A percentile compares a stretch with the other conserved stretches of the same genome.
Conservation (phyloP, 2,888 invertebrate genomes). For the Eledona agricola region DNA sequence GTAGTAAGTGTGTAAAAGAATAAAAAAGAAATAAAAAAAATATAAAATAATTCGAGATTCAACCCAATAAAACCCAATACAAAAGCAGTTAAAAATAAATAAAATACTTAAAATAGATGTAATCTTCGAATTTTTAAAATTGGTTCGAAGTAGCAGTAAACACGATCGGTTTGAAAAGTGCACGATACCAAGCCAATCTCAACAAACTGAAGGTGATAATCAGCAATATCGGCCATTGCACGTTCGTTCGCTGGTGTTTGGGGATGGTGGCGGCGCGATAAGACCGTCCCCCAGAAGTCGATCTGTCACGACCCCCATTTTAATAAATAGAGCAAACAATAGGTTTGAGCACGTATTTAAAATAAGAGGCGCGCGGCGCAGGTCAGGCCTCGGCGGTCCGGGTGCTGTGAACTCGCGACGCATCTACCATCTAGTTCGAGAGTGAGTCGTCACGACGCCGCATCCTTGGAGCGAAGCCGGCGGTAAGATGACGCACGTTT, state of each 20-base stretch:
- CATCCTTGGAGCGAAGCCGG: conserved; percentile 33
- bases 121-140: too few species aligned
- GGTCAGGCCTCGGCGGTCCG: conserved; percentile 49
- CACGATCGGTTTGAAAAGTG: too few species aligned
- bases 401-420: conserved; percentile 44
- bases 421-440: conserved; percentile 33
- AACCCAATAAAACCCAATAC: too few species aligned
- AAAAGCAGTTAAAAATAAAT: too few species aligned
- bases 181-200: too few species aligned
- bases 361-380: conserved; percentile 43
- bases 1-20: too few species aligned
- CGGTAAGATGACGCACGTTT: conserved; percentile 51
- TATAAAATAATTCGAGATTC: too few species aligned
- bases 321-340: conserved; percentile 33
- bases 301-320: conserved; percentile 28
- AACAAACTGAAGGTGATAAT: too few species aligned
- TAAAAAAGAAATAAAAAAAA: too few species aligned
- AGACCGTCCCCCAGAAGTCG: conserved; percentile 8
- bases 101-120: too few species aligned
- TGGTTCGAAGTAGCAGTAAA: too few species aligned
- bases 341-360: conserved; percentile 32
- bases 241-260: background rate
- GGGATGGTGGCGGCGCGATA: conserved; percentile 2
- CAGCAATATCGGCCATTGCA: background rate
- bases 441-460: conserved; percentile 38